These are phyloP conservation scores for Sphaerophoria taeniata DNA, from an alignment of 2,888 invertebrate genomes.

Conservation along the genomic window DNA sequence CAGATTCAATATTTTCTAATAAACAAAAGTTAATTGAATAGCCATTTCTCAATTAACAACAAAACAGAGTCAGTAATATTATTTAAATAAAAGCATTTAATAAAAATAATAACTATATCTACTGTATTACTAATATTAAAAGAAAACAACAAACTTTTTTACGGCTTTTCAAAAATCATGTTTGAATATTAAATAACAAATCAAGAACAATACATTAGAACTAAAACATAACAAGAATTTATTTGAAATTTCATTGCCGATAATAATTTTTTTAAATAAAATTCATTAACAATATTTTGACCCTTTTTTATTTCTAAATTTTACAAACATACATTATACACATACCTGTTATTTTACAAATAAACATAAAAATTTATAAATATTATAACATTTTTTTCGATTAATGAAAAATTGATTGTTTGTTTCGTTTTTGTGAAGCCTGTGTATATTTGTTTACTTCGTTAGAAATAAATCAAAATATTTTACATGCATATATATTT, in stretches of 20 bases:
- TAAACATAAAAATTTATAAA: too few species aligned
- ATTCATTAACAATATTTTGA: not conserved
- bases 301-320: too few species aligned
- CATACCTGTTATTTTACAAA: too few species aligned
- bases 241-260: constrained; percentile 20
- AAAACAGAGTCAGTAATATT: constrained; percentile 39
- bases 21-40: constrained; percentile 29
- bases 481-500: not conserved
- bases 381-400: too few species aligned
- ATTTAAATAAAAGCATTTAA: constrained; percentile 58
- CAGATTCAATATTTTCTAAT: constrained; percentile 33
- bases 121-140: constrained; percentile 38
- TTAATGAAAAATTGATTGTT: too few species aligned
- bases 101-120: constrained; percentile 54
- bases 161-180: constrained; percentile 52
- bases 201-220: constrained; percentile 32
- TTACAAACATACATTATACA: too few species aligned
- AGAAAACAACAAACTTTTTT: constrained; percentile 53
- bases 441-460: too few species aligned
- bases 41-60: constrained; percentile 58
- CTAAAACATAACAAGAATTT: not conserved
- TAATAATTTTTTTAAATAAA: not conserved
- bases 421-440: too few species aligned
- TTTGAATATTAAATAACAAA: constrained; percentile 44
- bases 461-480: not conserved